A percentile compares a stretch with the other conserved stretches of the same genome.
Evolutionary conservation across 2,888 invertebrate genomes (phyloP).

Genomic region (Mantis religiosa): DNA sequence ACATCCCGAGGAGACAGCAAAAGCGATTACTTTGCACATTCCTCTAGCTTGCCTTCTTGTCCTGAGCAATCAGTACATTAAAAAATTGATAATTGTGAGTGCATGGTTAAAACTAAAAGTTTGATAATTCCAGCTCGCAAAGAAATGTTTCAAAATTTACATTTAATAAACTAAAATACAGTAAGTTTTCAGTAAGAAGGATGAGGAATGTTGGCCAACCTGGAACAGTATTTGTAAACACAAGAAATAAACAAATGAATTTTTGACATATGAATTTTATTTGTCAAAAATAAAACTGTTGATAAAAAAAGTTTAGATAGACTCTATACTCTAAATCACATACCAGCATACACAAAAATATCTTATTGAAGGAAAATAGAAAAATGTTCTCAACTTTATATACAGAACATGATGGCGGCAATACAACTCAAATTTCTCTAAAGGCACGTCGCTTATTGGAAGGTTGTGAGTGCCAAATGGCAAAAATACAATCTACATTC

Average conservation of each 20-base stretch:
- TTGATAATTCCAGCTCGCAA: too few relatives aligned
- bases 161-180: too few relatives aligned
- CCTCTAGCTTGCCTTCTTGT: too few relatives aligned
- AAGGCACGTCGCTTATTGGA: conserved; percentile 19
- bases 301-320: conserved; percentile 22
- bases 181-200: too few relatives aligned
- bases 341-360: conserved; percentile 21
- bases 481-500: not conserved
- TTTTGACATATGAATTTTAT: conserved; percentile 21
- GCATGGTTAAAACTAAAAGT: too few relatives aligned
- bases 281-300: conserved; percentile 29
- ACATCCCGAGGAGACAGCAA: too few relatives aligned
- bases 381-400: conserved; percentile 15
- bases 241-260: not conserved
- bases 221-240: too few relatives aligned
- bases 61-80: too few relatives aligned
- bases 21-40: too few relatives aligned
- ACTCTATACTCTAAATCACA: conserved; percentile 15
- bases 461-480: conserved; percentile 11
- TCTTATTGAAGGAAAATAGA: not conserved
- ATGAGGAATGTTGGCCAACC: too few relatives aligned
- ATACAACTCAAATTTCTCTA: conserved; percentile 9
- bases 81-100: too few relatives aligned
- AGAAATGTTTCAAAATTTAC: too few relatives aligned
- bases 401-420: not conserved